Evolutionary conservation across 2,888 invertebrate species (phyloP).

Genomic region (Chaetogeoica ovagalla): DNA sequence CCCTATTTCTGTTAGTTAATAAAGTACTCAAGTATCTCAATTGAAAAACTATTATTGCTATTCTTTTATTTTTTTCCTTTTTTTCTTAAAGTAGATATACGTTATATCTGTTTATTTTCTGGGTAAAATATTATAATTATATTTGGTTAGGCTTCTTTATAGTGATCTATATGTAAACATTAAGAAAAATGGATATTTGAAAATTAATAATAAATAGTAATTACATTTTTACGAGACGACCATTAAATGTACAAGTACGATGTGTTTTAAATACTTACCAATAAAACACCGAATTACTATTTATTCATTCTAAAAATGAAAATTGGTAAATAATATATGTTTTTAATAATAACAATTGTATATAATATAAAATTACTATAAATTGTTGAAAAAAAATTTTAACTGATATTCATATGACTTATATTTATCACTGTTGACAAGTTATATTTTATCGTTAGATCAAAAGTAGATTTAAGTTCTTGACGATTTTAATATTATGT

Average conservation of each 20-base stretch:
- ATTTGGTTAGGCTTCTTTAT: not conserved
- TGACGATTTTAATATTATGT: not conserved
- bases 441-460: not conserved
- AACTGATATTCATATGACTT: constrained; percentile 1
- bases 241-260: not conserved
- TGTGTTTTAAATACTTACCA: constrained; percentile 30
- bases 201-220: not conserved
- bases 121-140: not conserved
- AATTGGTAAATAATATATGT: constrained; percentile 1
- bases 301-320: constrained; percentile 27
- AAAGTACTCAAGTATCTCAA: not conserved
- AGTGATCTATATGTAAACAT: not conserved
- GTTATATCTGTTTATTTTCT: not conserved
- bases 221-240: not conserved
- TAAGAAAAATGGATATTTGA: not conserved
- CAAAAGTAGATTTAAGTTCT: not conserved
- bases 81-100: not conserved
- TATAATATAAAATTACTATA: not conserved
- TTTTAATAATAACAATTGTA: not conserved
- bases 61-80: no score
- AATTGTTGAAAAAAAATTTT: constrained; percentile 9
- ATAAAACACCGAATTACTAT: constrained; percentile 42
- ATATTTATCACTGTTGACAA: not conserved
- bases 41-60: not conserved
- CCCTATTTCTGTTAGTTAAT: no score